Evolutionary conservation across 2,888 invertebrate genomes (phyloP), one percentile per base, ranked within the genome.

Genomic region (Eupithecia insigniata): DNA sequence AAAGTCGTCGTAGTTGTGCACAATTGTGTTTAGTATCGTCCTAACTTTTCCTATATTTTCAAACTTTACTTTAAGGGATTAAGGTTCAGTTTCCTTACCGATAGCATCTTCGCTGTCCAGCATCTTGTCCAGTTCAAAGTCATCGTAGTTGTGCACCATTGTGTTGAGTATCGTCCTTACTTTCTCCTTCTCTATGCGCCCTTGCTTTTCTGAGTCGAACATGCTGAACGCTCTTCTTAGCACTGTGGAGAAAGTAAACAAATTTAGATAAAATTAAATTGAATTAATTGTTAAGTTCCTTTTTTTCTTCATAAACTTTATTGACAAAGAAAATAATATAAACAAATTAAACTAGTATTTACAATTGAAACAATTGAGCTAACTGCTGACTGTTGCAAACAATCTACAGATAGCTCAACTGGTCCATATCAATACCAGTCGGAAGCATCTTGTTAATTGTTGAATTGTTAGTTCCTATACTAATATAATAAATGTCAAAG

Each of bases 201-300:
- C 97, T 79, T 96, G 95, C 85, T 97, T 97, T 82, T 95, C 95
- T 32, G 97, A 96, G 90, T 97, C 97, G 92, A 97, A 97, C 97
- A 97, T 97, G 86, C 96, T 96, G 94, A 97, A 97, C 28, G 97
- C 97, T 82, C 97, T 95, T 81, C 96, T 95, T 74, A 97, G 95
- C 96, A 97, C 97, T 97, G 87, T 1, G 14, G 10, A 28, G 55
- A 32, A 70, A 32, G n/a, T 22, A 46, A 43, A 5, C 28, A 28
- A 14, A 43, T 28, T 55, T 4, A 10, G n/a, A 46, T n/a, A 1
- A 46, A n/a, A 46, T 43, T 43, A 1, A 43, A 5, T 43, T n/a
- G 5, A 4, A 14, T n/a, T n/a, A n/a, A n/a, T n/a, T n/a, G 39
- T 36, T 39, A 16, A 39, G 16, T 39, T 39, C n/a, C n/a, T n/a